Conservation (phyloP, 1,140 invertebrate genomes). For the Phymastichus coffea region DNA sequence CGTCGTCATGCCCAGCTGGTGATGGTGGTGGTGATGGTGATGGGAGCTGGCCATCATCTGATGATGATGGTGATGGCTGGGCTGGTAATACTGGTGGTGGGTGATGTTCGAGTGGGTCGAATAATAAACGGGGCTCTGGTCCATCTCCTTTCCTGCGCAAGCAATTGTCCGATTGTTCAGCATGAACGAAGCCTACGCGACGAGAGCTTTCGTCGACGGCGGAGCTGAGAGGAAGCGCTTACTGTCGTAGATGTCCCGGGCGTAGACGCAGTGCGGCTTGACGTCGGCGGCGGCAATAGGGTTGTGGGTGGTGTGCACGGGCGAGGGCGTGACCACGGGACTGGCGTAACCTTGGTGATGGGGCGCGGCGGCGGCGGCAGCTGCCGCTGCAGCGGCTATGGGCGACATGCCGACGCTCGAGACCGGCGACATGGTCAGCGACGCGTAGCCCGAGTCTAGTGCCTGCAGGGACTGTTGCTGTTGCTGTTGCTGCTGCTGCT, state of each 20-base stretch:
- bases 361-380: not conserved
- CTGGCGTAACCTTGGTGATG: slow-evolving; percentile 51
- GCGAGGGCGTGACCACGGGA: slow-evolving; percentile 45
- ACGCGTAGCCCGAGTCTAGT: slow-evolving; percentile 41
- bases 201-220: not conserved
- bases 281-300: slow-evolving; percentile 48
- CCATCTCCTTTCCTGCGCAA: slow-evolving; percentile 51
- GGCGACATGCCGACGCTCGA: slow-evolving; percentile 13
- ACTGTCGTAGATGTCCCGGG: slow-evolving; percentile 51
- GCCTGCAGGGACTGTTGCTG: slow-evolving; percentile 39
- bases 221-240: slow-evolving; percentile 19
- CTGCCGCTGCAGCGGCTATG: not conserved
- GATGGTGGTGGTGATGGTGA: slow-evolving; percentile 50
- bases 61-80: slow-evolving; percentile 47
- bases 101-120: slow-evolving; percentile 49
- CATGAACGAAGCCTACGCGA: not conserved
- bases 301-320: slow-evolving; percentile 44
- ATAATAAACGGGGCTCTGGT: slow-evolving; percentile 51
- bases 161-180: not conserved
- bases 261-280: slow-evolving; percentile 46
- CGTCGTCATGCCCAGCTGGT: slow-evolving; percentile 47
- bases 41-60: slow-evolving; percentile 48
- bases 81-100: slow-evolving; percentile 54
- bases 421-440: slow-evolving; percentile 50
- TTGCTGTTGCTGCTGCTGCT: slow-evolving; percentile 11